Evolutionary conservation across 2,797 vertebrate genomes (phyloP).

Genomic region (Gorsachius magnificus): DNA sequence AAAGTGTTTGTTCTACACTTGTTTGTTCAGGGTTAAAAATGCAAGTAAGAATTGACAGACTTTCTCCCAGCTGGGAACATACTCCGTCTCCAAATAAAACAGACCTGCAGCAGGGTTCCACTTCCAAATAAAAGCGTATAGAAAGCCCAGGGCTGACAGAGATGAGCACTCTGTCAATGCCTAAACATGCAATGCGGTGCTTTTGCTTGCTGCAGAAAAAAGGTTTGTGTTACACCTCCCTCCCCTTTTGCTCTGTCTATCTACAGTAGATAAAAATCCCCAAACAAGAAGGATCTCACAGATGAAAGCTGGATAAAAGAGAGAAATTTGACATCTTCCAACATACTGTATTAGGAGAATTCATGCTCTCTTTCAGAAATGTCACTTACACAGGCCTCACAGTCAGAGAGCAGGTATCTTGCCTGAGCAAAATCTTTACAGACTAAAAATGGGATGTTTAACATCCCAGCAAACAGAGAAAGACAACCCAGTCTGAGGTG

Average conservation of each 20-base stretch:
- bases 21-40: not conserved
- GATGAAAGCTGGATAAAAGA: not conserved
- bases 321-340: not conserved
- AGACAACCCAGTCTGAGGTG: not conserved
- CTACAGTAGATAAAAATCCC: not conserved
- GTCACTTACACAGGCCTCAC: not conserved
- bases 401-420: not conserved
- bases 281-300: not conserved
- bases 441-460: not conserved
- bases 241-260: not conserved
- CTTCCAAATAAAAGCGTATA: not conserved
- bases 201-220: not conserved
- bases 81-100: not conserved
- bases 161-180: not conserved
- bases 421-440: not conserved
- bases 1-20: not conserved
- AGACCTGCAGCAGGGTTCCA: not conserved
- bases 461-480: not conserved
- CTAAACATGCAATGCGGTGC: fast-evolving
- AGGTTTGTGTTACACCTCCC: not conserved
- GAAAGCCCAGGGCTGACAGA: not conserved
- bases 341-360: not conserved
- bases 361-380: not conserved
- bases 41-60: not conserved
- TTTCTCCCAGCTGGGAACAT: not conserved